Conservation (phyloP, 64 coral and sea anemone species). For the Stylophora pistillata region DNA sequence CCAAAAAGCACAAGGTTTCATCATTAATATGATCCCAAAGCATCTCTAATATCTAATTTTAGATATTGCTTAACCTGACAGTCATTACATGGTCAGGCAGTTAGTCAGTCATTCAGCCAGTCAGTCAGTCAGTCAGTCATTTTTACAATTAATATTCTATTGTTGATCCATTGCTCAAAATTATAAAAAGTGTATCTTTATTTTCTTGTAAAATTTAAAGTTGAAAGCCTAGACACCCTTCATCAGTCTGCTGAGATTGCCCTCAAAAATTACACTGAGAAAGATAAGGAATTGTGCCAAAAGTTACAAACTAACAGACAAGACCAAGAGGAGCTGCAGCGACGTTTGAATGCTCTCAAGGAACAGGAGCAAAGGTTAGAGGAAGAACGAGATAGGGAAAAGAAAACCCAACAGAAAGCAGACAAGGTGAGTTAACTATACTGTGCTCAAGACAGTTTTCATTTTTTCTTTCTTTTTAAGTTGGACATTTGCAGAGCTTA, state of each 20-base stretch:
- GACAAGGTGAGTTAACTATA: slow-evolving; percentile 55
- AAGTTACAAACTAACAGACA: slow-evolving; percentile 65
- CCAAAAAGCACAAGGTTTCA: no score
- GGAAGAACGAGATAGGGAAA: slow-evolving; percentile 48
- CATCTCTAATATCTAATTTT: no score
- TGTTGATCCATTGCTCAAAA: background rate
- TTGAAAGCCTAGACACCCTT: slow-evolving; percentile 56
- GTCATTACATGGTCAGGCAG: no score
- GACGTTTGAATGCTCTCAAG: slow-evolving; percentile 59
- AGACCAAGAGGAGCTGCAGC: slow-evolving; percentile 78
- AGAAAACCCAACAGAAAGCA: slow-evolving; percentile 55
- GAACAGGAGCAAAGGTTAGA: slow-evolving; percentile 59
- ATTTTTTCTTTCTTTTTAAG: no score
- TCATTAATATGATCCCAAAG: no score
- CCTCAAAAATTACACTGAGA: slow-evolving; percentile 60
- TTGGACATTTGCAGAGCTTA: no score
- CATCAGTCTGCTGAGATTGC: slow-evolving; percentile 53
- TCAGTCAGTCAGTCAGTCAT: no score
- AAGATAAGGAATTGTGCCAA: slow-evolving; percentile 54
- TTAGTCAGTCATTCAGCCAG: no score
- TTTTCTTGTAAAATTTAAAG: background rate
- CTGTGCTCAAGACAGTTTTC: no score
- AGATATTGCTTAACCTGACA: no score
- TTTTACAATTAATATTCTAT: no score
- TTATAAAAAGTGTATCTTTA: slow-evolving; percentile 14